Percentiles rank a stretch among this genome's conserved stretches.
Evolutionary conservation across 2,888 invertebrate species (phyloP).

Genomic region (Diloba caeruleocephala): DNA sequence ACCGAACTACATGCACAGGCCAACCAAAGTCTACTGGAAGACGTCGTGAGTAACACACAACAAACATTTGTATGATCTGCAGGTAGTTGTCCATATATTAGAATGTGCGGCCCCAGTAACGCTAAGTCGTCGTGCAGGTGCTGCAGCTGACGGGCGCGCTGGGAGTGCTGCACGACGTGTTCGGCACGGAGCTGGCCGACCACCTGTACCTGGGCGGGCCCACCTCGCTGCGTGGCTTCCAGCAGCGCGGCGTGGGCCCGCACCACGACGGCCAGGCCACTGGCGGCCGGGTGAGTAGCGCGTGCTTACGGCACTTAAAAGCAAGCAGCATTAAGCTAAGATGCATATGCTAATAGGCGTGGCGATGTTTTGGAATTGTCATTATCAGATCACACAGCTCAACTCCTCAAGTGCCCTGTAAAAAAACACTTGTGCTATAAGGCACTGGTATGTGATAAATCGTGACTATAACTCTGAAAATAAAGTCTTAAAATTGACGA

Average conservation of each 20-base stretch:
- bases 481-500: neutral
- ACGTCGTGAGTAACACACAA: slow-evolving; percentile 65
- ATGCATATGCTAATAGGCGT: no score
- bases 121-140: slow-evolving; percentile 83
- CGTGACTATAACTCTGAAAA: no score
- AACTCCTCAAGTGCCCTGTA: no score
- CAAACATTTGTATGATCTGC: no score
- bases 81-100: no score
- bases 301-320: no score
- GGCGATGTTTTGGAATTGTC: no score
- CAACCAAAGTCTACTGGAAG: slow-evolving; percentile 63
- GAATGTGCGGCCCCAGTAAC: no score
- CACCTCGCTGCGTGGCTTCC: slow-evolving; percentile 45
- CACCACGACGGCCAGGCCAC: slow-evolving; percentile 45
- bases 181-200: slow-evolving; percentile 41
- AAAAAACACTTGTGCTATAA: no score
- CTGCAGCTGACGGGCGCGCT: slow-evolving; percentile 91
- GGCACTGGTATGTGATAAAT: no score
- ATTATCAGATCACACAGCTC: no score
- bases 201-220: slow-evolving; percentile 50
- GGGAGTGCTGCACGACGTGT: slow-evolving; percentile 84
- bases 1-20: slow-evolving; percentile 90
- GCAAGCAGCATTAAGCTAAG: no score
- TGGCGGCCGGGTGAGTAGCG: slow-evolving; percentile 37
- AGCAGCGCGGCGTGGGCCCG: slow-evolving; percentile 41